Base-by-base conservation (phyloP, 2,797 vertebrate genomes). In the Rallus crepitans region DNA sequence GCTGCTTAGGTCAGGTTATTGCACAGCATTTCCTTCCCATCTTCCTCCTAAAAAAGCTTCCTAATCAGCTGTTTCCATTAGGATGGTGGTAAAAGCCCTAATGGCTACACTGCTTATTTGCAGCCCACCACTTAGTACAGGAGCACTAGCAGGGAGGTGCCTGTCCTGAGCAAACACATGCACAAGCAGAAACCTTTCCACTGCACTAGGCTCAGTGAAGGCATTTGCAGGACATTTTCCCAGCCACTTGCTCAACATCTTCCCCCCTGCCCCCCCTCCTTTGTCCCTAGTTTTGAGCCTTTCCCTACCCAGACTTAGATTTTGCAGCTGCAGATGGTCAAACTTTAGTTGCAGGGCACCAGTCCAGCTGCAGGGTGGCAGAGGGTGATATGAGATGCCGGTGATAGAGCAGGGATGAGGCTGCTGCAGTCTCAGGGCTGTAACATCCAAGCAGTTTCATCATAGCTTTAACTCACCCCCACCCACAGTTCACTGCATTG, bases 401-500 rank as follows among this genome's bases (percentile, higher is more conserved):
- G 57, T 17, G 31, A 53, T 48, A 19, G 56, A 53, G 48, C 60
- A 48, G 65, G 47, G 40, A 20, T 3, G 13, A 48, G 35, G 15
- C 11, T n/a, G 30, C 37, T 16, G 39, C 3, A 2, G 52, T 39
- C 3, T 0, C 4, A 3, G 64, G 39, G 59, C 21, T 52, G 25
- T 13, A 31, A 5, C 6, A 64, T 21, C 18, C 2, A 2, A 71
- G 48, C 3, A 28, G 15, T 40, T 88, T 48, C 7, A 37, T 24
- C 18, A 0, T 23, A 31, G 2, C 33, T 77, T 59, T 2, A 2
- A 7, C 39, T 73, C 59, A 0, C 23, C 27, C 33, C 63, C 11
- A 1, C 33, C 37, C 47, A 35, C 28, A 10, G 0, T 59, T 88
- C 0, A 0, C 25, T 45, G 35, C 15, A 9, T 4, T 21, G n/a